A percentile compares a stretch with the other conserved stretches of the same genome.
phyloP scores from a whole-genome alignment of 1,140 invertebrate genomes.

The Hormaphis cornu region DNA sequence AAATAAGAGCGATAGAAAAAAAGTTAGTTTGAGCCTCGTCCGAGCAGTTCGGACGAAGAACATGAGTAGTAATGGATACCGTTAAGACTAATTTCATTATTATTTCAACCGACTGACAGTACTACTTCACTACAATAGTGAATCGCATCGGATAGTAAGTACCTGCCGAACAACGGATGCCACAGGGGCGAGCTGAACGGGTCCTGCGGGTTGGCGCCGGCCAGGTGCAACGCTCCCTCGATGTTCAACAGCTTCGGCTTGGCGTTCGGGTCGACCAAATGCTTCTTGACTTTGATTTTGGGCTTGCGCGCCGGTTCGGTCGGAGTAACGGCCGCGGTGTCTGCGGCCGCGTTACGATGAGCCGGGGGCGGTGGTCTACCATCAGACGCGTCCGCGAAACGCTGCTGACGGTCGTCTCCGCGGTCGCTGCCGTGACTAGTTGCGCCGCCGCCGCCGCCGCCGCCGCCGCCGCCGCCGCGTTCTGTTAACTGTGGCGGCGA shows the following conservation, averaged over 20 bases:
- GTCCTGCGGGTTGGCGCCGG: background rate
- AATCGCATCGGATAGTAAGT: background rate
- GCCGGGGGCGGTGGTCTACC: constrained; percentile 30
- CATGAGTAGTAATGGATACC: too few relatives aligned
- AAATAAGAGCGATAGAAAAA: too few relatives aligned
- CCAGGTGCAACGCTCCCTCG: constrained; percentile 30
- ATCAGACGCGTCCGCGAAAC: background rate
- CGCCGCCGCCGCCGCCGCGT: background rate
- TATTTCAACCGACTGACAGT: too few relatives aligned
- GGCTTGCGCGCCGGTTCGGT: constrained; percentile 39
- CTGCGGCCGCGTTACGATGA: background rate
- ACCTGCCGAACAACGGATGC: constrained; percentile 13
- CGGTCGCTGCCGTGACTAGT: constrained; percentile 29
- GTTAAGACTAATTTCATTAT: too few relatives aligned
- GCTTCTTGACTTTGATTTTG: constrained; percentile 44
- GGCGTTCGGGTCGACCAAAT: constrained; percentile 42
- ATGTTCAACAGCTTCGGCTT: constrained; percentile 39
- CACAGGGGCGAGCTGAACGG: background rate
- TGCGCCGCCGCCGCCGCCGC: background rate
- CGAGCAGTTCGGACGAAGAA: too few relatives aligned
- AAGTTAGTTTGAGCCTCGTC: too few relatives aligned
- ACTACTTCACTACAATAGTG: background rate
- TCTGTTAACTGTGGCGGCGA: background rate
- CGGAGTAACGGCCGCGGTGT: background rate
- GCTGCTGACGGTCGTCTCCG: constrained; percentile 32